Evolutionary conservation across 2,888 invertebrate species (phyloP).

Genomic region (Xanthorhoe designata): DNA sequence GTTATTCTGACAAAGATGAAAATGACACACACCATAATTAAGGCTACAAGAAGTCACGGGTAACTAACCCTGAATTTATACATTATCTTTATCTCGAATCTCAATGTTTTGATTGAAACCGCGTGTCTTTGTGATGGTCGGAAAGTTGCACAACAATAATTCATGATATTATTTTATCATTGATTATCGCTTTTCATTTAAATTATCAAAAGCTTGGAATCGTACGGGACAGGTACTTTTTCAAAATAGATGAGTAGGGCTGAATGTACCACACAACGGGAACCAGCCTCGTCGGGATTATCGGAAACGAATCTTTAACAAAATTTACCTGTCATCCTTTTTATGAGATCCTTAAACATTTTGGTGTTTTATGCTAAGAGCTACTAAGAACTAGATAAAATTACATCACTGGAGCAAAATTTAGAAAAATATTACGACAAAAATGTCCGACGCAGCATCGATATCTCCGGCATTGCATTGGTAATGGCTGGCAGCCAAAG

Average conservation of each 20-base stretch:
- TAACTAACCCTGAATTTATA: constrained; percentile 10
- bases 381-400: constrained; percentile 8
- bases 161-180: background rate
- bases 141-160: background rate
- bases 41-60: background rate
- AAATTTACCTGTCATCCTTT: constrained; percentile 9
- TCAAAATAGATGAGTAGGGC: background rate
- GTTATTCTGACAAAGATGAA: too few relatives aligned
- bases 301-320: background rate
- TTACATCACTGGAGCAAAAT: constrained; percentile 6
- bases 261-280: constrained; percentile 4
- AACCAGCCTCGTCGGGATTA: background rate
- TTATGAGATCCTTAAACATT: constrained; percentile 15
- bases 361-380: constrained; percentile 7
- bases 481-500: background rate
- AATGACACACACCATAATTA: background rate
- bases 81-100: background rate
- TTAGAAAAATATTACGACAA: background rate
- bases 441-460: constrained; percentile 12
- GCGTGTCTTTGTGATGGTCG: constrained; percentile 17
- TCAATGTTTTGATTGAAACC: constrained; percentile 18
- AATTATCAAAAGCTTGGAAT: background rate
- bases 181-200: background rate
- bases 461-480: constrained; percentile 2
- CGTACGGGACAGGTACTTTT: background rate